phyloP scores from a whole-genome alignment of 2,113 vertebrate genomes.

The Psephotus haematonotus region DNA sequence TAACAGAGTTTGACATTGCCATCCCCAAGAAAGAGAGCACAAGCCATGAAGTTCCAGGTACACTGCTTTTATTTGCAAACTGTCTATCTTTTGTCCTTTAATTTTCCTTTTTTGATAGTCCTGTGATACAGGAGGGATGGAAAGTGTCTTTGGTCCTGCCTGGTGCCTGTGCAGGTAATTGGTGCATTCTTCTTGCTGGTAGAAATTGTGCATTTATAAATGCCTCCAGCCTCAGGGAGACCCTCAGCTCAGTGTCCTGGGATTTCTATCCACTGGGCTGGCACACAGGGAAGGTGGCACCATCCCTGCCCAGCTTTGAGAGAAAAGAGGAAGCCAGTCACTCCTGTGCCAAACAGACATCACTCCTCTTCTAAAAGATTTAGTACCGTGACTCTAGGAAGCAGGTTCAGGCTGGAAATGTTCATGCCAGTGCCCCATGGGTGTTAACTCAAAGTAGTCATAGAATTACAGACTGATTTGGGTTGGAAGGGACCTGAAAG shows the following conservation, averaged over 20 bases:
- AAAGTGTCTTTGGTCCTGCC: not conserved
- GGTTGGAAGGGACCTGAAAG: not conserved
- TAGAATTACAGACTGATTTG: not conserved
- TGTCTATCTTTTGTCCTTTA: not conserved
- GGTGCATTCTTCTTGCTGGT: fast-evolving
- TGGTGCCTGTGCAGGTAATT: not conserved
- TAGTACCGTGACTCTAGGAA: not conserved
- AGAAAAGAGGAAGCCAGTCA: not conserved
- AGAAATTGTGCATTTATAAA: not conserved
- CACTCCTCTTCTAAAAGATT: not conserved
- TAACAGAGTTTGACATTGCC: not conserved
- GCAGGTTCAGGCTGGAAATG: not conserved
- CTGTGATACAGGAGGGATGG: not conserved
- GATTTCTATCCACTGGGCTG: not conserved
- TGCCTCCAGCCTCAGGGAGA: not conserved
- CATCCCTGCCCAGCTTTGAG: not conserved
- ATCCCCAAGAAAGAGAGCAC: not conserved
- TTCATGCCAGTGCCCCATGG: not conserved
- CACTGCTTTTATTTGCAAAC: not conserved
- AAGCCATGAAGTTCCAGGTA: not conserved
- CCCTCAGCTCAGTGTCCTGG: not conserved
- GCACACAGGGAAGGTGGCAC: not conserved
- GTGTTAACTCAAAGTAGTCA: not conserved
- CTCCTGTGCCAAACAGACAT: not conserved
- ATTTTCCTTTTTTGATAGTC: not conserved